These are phyloP conservation scores for Albula goreensis DNA, from an alignment of 2,113 vertebrate genomes.

Conservation along the genomic window DNA sequence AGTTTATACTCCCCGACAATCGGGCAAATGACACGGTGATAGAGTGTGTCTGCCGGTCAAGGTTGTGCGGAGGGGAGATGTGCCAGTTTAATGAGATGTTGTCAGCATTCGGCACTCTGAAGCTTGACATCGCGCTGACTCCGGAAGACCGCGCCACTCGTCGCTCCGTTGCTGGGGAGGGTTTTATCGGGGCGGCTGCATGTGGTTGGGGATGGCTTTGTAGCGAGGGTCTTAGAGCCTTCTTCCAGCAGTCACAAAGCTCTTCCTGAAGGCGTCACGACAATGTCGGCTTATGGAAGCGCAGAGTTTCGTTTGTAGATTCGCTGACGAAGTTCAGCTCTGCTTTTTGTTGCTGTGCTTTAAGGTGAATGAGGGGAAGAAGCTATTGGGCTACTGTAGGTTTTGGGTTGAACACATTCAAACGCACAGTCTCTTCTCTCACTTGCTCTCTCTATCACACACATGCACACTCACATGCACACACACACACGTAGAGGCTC, in stretches of 20 bases:
- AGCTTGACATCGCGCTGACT: no score
- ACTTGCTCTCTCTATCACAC: neutral
- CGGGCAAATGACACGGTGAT: no score
- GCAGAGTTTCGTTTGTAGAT: neutral
- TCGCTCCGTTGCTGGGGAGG: neutral
- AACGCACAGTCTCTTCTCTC: no score
- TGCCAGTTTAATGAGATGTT: no score
- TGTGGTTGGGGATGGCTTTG: constrained; percentile 48
- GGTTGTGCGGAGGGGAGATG: no score
- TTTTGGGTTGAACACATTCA: no score
- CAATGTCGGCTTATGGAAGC: constrained; percentile 14
- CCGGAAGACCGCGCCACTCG: no score
- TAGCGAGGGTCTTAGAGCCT: constrained; percentile 1
- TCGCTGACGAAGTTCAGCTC: neutral
- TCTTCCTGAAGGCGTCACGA: neutral
- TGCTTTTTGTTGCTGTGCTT: neutral
- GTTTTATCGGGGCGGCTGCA: constrained; percentile 59
- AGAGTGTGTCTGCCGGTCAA: no score
- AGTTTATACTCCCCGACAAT: no score
- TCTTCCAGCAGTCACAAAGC: neutral
- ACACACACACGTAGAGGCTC: neutral
- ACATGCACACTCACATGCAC: neutral
- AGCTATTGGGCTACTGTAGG: no score
- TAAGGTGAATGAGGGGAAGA: no score
- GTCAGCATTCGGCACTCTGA: no score